Conservation (phyloP, 2,797 vertebrate genomes). For the Amazona finschi region DNA sequence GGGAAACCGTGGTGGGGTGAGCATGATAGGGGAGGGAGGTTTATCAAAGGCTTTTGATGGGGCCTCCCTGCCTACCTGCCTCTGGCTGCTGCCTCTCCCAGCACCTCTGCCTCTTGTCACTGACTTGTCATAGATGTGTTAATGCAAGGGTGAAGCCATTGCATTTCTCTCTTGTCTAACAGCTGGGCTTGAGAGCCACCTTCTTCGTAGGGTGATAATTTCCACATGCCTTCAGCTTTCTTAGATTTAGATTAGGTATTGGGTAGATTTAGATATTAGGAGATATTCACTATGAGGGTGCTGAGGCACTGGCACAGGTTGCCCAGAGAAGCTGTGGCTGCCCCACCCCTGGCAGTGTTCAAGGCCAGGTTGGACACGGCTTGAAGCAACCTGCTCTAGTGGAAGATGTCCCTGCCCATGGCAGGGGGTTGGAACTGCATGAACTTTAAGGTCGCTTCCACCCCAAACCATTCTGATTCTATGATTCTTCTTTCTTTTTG, state of each 20-base stretch:
- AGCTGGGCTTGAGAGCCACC: neutral
- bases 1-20: neutral
- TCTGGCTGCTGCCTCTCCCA: neutral
- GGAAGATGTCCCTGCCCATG: neutral
- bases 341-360: neutral
- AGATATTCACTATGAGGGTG: neutral
- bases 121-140: neutral
- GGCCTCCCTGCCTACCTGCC: neutral
- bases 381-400: neutral
- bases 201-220: neutral
- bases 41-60: neutral
- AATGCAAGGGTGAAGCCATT: neutral
- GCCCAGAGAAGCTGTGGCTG: neutral
- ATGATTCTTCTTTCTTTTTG: neutral
- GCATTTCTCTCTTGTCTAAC: neutral
- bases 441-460: neutral
- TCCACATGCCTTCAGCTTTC: neutral
- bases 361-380: neutral
- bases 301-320: neutral
- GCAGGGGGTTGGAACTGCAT: neutral
- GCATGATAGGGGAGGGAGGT: accelerated
- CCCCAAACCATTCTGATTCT: neutral
- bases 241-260: neutral
- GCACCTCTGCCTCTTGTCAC: neutral
- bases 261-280: neutral